Evolutionary conservation across 2,888 invertebrate species (phyloP), one percentile per base, ranked within the genome.

Genomic region (Xylota sylvarum): DNA sequence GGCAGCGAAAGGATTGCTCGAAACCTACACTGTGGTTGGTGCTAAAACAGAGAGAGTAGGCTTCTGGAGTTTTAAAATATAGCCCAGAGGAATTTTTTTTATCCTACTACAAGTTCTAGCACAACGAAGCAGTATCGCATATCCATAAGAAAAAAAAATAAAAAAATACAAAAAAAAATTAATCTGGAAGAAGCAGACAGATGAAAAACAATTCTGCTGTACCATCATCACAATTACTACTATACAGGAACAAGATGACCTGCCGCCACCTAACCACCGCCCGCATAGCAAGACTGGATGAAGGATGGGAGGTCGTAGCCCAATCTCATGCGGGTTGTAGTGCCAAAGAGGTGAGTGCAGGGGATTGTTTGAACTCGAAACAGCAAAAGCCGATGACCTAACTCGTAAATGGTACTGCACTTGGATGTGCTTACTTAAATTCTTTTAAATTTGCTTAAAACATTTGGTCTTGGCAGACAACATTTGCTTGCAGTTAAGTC

Each of bases 321-420:
- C 73, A 73, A 12, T 37, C 23, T 50, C n/a, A 32, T 37, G 17
- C 17, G 72, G 79, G 79, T 30, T 73, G 79, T 80, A 52, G 62
- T 40, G 48, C 79, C 78, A 70, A 40, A 30, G 4, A 80, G 79
- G 79, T 80, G 12, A 73, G 79, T 80, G 5, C 9, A 58, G 17
- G 50, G 65, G 46, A 56, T 56, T 27, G 17, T 76, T 64, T 52
- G 6, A n/a, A 52, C 9, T 50, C 40, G 10, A 43, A 76, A 40
- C 46, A 14, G n/a, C 46, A 48, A 76, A 65, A 37, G 5, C 43
- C 52, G 12, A 43, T 43, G 64, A 64, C 43, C 10, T 32, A n/a
- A 52, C 35, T 23, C 30, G 43, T 19, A 70, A 70, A 56, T 62
- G 48, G 14, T 43, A 35, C 23, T 43, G 32, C 43, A 30, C 43